A percentile compares a stretch with the other conserved stretches of the same genome.
Conservation (phyloP, 2,113 vertebrate species). For the Eolophus roseicapilla region DNA sequence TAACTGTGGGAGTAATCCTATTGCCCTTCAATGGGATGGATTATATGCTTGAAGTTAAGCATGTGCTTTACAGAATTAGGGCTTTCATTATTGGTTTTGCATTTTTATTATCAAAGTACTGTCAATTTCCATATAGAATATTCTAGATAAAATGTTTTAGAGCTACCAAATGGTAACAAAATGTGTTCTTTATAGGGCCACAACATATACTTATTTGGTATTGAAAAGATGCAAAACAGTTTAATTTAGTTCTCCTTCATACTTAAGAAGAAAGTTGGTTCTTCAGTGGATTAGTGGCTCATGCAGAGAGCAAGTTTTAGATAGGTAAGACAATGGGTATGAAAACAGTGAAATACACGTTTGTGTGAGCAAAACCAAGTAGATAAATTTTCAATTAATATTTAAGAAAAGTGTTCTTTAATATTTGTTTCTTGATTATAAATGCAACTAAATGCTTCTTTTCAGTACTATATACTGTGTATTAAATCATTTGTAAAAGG, state of each 20-base stretch:
- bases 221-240: background rate
- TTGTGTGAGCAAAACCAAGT: background rate
- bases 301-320: background rate
- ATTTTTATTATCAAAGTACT: background rate
- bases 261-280: background rate
- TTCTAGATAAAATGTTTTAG: background rate
- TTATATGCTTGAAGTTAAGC: background rate
- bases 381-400: background rate
- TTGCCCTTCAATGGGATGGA: background rate
- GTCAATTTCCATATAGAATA: background rate
- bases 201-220: background rate
- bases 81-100: background rate
- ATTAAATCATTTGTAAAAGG: conserved; percentile 19
- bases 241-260: background rate
- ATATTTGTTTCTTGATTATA: conserved; percentile 32
- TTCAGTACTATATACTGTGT: background rate
- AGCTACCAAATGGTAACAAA: background rate
- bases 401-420: background rate
- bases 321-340: background rate
- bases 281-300: background rate
- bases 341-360: background rate
- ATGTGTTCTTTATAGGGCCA: background rate
- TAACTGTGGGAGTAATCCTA: background rate
- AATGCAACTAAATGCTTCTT: conserved; percentile 7
- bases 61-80: background rate